A percentile compares a stretch with the other conserved stretches of the same genome.
These are phyloP conservation scores for Phataginus tetradactyla DNA, from an alignment of 2,797 vertebrate genomes.

Conservation along the genomic window DNA sequence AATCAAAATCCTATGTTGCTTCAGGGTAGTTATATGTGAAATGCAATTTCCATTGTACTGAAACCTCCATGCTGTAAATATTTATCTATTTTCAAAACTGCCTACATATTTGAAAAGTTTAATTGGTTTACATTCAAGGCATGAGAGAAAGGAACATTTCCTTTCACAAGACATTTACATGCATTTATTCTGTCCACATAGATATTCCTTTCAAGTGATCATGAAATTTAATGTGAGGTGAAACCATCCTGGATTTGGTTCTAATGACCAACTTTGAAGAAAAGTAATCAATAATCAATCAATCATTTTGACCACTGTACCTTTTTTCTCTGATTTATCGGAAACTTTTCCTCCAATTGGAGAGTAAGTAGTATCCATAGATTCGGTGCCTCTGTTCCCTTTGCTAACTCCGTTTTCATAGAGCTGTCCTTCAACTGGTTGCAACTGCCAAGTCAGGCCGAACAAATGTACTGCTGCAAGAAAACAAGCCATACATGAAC, in stretches of 20 bases:
- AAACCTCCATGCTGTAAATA: conserved; percentile 71
- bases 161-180: conserved; percentile 60
- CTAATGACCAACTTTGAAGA: conserved; percentile 60
- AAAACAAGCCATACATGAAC: conserved; percentile 84
- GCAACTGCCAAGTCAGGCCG: conserved; percentile 97
- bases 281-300: conserved; percentile 64
- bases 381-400: conserved; percentile 90
- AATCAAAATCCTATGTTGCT: conserved; percentile 70
- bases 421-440: conserved; percentile 94
- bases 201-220: conserved; percentile 48
- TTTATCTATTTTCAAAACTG: conserved; percentile 77
- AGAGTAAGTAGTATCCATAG: conserved; percentile 90
- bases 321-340: conserved; percentile 92
- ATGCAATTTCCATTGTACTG: conserved; percentile 71
- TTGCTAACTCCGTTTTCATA: conserved; percentile 97
- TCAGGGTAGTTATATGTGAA: conserved; percentile 68
- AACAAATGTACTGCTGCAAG: conserved; percentile 97
- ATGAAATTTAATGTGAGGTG: conserved; percentile 59
- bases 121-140: conserved; percentile 72
- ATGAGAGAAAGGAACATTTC: conserved; percentile 64
- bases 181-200: conserved; percentile 51
- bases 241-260: conserved; percentile 41
- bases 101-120: conserved; percentile 71
- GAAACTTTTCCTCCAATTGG: conserved; percentile 93
- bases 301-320: conserved; percentile 83